Evolutionary conservation across 2,797 vertebrate genomes (phyloP).

Genomic region (Garrulus glandarius): DNA sequence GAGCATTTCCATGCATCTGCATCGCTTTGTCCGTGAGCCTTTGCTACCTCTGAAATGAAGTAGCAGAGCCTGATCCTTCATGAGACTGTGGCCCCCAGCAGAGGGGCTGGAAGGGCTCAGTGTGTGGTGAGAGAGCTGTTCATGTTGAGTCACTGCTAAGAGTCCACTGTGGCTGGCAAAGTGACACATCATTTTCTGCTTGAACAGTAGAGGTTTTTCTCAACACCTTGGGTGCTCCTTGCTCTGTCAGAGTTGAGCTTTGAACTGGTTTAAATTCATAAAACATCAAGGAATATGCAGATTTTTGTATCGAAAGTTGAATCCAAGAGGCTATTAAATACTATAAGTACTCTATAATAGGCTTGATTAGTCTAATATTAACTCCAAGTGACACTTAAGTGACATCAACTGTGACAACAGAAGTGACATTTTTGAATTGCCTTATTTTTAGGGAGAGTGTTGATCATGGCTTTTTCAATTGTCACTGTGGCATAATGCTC

Average conservation of each 20-base stretch:
- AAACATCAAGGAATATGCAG: slow-evolving; percentile 24
- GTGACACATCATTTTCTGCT: not conserved
- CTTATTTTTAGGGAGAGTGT: slow-evolving; percentile 71
- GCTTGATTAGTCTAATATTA: slow-evolving; percentile 73
- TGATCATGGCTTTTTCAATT: slow-evolving; percentile 39
- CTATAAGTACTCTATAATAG: slow-evolving; percentile 69
- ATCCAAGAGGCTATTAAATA: slow-evolving; percentile 58
- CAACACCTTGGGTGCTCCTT: not conserved
- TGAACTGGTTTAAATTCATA: slow-evolving; percentile 20
- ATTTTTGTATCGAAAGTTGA: slow-evolving; percentile 74
- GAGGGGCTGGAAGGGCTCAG: not conserved
- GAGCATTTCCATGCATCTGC: not conserved
- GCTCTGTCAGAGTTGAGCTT: not conserved
- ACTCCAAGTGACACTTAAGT: slow-evolving; percentile 58
- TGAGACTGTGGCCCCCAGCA: fast-evolving
- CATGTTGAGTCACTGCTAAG: not conserved
- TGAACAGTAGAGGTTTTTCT: not conserved
- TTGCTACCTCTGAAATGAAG: not conserved
- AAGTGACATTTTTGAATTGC: slow-evolving; percentile 66
- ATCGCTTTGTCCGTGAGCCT: fast-evolving
- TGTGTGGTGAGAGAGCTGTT: fast-evolving
- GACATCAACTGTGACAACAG: slow-evolving; percentile 65
- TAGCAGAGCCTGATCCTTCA: not conserved
- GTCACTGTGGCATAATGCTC: not conserved
- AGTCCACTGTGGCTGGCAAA: not conserved